Evolutionary conservation across 2,888 invertebrate genomes (phyloP).

Genomic region (Drosophila koepferae): DNA sequence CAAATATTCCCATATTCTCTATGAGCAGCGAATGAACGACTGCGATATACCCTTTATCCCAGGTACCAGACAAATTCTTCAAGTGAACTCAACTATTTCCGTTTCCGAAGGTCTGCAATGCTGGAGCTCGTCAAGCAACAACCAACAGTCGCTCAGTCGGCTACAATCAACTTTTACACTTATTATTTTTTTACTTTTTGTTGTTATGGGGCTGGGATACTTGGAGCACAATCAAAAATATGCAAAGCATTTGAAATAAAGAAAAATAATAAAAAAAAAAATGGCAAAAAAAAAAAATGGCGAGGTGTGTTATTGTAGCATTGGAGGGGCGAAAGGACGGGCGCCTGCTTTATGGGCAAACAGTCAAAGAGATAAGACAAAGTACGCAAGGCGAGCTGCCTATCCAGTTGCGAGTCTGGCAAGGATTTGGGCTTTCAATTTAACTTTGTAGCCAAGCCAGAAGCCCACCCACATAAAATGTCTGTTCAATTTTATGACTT

Average conservation of each 20-base stretch:
- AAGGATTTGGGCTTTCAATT: constrained; percentile 63
- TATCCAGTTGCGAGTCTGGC: constrained; percentile 30
- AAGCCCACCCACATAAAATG: constrained; percentile 51
- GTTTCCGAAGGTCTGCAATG: neutral
- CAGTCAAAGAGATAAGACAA: constrained; percentile 47
- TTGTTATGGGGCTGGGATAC: neutral
- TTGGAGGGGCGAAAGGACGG: no score
- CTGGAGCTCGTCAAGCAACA: neutral
- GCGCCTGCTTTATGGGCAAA: constrained; percentile 9
- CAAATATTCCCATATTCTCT: neutral
- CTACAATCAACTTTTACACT: constrained; percentile 1
- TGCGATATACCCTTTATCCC: neutral
- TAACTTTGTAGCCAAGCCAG: constrained; percentile 40
- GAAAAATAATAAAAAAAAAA: constrained; percentile 71
- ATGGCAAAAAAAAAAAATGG: constrained; percentile 59
- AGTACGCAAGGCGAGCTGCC: constrained; percentile 20
- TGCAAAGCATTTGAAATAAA: constrained; percentile 77
- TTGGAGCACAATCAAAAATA: constrained; percentile 68
- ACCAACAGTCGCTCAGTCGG: neutral
- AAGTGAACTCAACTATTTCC: neutral
- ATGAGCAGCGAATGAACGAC: neutral
- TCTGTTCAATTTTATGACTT: constrained; percentile 80
- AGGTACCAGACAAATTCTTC: neutral
- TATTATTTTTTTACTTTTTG: constrained; percentile 32
- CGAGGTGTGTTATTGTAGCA: neutral